Percentiles rank a stretch among this genome's conserved stretches.
Evolutionary conservation across 2,113 vertebrate genomes (phyloP).

Genomic region (Balaeniceps rex): DNA sequence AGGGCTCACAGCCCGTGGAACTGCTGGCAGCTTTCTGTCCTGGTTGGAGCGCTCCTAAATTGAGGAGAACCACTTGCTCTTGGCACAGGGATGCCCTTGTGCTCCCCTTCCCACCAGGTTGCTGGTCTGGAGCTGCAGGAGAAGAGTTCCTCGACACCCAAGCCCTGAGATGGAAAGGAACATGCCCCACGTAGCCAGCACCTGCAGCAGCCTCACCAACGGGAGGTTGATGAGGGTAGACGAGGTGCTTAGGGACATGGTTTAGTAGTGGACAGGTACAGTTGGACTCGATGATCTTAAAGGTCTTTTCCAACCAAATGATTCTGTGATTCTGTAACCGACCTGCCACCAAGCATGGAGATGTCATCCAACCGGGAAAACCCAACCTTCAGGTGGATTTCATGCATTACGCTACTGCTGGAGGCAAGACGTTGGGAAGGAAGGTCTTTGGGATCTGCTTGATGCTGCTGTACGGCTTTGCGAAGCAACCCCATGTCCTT

Average conservation of each 20-base stretch:
- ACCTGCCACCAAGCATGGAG: not conserved
- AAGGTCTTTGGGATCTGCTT: not conserved
- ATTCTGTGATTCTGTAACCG: no score
- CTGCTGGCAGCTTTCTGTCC: not conserved
- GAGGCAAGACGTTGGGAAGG: not conserved
- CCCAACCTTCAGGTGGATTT: not conserved
- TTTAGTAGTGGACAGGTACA: no score
- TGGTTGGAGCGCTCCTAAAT: not conserved
- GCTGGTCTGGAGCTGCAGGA: not conserved
- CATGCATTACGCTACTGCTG: not conserved
- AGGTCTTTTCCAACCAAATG: no score
- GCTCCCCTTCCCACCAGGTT: not conserved
- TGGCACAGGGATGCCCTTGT: not conserved
- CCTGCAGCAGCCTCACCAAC: not conserved
- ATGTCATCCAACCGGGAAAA: not conserved
- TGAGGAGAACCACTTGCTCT: not conserved
- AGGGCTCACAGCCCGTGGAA: not conserved
- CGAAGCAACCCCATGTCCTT: accelerated
- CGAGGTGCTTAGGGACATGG: no score
- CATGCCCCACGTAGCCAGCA: not conserved
- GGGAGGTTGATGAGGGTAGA: no score
- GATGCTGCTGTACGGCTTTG: accelerated
- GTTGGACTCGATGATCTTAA: no score
- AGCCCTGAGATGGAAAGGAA: not conserved
- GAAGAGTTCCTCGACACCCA: not conserved